Conservation (phyloP, 2,113 vertebrate genomes). For the Catharus bicknelli region DNA sequence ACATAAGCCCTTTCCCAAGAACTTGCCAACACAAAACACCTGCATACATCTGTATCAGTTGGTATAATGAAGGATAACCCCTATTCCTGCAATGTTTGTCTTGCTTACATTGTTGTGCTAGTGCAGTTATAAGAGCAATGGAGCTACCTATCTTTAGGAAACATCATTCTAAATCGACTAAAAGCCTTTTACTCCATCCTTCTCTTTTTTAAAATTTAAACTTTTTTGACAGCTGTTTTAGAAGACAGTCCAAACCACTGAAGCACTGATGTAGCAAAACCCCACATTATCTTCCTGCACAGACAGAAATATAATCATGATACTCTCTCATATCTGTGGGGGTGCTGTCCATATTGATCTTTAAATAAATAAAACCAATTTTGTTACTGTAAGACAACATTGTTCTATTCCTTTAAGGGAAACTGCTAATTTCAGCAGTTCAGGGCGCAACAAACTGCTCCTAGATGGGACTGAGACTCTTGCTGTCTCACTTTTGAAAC, state of each 20-base stretch:
- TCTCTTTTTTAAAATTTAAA: background rate
- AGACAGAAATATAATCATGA: background rate
- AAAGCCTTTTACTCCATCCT: background rate
- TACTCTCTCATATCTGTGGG: background rate
- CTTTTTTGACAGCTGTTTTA: background rate
- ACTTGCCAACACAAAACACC: fast-evolving
- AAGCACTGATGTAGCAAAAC: background rate
- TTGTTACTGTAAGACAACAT: background rate
- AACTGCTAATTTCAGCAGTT: background rate
- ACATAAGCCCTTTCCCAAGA: background rate
- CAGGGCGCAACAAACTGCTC: background rate
- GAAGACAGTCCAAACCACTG: background rate
- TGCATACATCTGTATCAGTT: background rate
- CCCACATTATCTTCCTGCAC: background rate
- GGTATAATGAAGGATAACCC: background rate
- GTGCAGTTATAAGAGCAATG: background rate
- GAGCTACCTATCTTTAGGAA: background rate
- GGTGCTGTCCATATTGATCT: background rate
- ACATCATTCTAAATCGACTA: background rate
- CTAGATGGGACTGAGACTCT: background rate
- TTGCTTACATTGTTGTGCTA: background rate
- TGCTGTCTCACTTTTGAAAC: background rate
- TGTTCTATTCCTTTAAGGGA: background rate
- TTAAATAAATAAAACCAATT: background rate
- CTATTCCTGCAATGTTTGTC: background rate